phyloP scores from a whole-genome alignment of 2,113 vertebrate species.

The Eurystomus gularis region DNA sequence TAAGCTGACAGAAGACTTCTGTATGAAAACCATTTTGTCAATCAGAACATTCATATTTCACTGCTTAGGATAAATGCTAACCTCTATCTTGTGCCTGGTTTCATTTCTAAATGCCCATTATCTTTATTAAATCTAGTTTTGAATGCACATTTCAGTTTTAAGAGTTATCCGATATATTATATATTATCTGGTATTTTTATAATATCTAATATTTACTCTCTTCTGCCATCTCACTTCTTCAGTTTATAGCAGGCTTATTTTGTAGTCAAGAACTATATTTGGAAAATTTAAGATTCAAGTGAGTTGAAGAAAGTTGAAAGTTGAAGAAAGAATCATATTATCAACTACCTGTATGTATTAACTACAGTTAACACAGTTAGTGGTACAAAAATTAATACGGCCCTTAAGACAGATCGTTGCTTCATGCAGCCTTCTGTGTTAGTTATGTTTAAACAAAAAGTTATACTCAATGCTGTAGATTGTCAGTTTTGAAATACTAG shows the following conservation, averaged over 20 bases:
- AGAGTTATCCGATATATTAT: not conserved
- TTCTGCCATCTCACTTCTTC: not conserved
- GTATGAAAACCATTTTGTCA: not conserved
- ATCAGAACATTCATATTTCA: not conserved
- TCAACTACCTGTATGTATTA: not conserved
- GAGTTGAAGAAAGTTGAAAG: not conserved
- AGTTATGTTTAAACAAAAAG: not conserved
- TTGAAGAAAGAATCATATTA: not conserved
- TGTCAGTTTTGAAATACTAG: not conserved
- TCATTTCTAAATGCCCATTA: not conserved
- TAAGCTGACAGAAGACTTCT: not conserved
- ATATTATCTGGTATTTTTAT: not conserved
- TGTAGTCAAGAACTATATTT: not conserved
- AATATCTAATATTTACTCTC: not conserved
- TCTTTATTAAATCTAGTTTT: not conserved
- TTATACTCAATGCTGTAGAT: not conserved
- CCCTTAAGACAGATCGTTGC: too few species aligned
- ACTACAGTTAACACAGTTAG: too few species aligned
- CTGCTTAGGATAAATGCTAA: not conserved
- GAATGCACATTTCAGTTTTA: not conserved
- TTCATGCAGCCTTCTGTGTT: not conserved
- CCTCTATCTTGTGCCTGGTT: not conserved
- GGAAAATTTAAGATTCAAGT: not conserved
- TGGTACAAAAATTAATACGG: too few species aligned
- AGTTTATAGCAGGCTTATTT: not conserved